These are phyloP conservation scores for Chouioia cunea DNA, from an alignment of 2,888 invertebrate species.

Conservation along the genomic window DNA sequence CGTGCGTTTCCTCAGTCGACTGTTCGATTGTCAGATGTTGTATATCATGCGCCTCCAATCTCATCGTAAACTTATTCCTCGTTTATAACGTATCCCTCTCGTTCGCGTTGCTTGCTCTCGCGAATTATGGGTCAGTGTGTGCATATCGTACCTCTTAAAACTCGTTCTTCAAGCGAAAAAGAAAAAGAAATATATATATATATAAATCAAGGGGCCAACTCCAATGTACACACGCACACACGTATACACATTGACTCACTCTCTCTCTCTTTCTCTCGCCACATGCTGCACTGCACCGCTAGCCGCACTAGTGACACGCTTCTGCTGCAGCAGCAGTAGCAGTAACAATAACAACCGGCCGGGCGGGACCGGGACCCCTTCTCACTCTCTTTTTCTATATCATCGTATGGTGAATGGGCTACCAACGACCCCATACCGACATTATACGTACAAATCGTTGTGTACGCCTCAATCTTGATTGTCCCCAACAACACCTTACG, in stretches of 20 bases:
- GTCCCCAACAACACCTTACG: too few relatives aligned
- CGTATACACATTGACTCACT: too few relatives aligned
- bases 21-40: slow-evolving; percentile 36
- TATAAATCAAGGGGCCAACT: slow-evolving; percentile 45
- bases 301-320: slow-evolving; percentile 48
- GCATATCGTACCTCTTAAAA: slow-evolving; percentile 8
- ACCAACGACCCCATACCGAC: too few relatives aligned
- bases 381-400: slow-evolving; percentile 7
- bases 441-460: too few relatives aligned
- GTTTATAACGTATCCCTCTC: neutral
- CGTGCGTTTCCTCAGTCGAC: too few relatives aligned
- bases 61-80: slow-evolving; percentile 24
- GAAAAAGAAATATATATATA: slow-evolving; percentile 12
- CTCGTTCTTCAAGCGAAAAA: slow-evolving; percentile 36
- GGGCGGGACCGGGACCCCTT: neutral
- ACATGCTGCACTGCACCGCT: slow-evolving; percentile 44
- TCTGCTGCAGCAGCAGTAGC: too few relatives aligned
- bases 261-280: too few relatives aligned
- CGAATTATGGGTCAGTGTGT: neutral
- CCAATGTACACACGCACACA: neutral
- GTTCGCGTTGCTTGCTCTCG: neutral
- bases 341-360: too few relatives aligned
- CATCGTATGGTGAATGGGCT: too few relatives aligned
- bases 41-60: neutral
- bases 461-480: too few relatives aligned